phyloP scores from a whole-genome alignment of 2,888 invertebrate species.

The Drosophila formosana region DNA sequence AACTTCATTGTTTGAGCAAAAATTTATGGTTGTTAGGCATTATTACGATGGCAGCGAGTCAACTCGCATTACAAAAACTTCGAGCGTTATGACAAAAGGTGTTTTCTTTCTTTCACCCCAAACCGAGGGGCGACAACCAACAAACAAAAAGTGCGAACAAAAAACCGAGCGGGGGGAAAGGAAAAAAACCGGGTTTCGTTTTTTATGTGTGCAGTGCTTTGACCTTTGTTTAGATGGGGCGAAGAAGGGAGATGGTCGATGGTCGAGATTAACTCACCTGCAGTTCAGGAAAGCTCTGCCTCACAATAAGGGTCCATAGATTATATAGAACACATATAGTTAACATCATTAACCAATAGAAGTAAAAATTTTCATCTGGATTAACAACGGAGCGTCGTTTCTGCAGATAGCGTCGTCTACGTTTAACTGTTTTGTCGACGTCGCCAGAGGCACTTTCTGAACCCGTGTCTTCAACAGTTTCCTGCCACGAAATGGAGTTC shows the following conservation, averaged over 20 bases:
- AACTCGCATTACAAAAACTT: constrained; percentile 59
- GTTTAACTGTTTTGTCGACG: constrained; percentile 87
- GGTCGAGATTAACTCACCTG: constrained; percentile 86
- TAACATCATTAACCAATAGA: constrained; percentile 96
- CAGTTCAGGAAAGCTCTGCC: constrained; percentile 97
- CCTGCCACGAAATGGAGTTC: constrained; percentile 74
- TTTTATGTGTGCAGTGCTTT: constrained; percentile 1
- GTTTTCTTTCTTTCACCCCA: constrained; percentile 30
- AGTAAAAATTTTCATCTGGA: constrained; percentile 98
- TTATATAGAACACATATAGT: constrained; percentile 97
- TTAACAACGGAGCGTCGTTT: constrained; percentile 94
- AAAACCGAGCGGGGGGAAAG: neutral
- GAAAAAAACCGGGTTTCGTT: neutral
- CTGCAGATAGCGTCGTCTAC: constrained; percentile 89
- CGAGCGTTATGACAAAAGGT: constrained; percentile 45
- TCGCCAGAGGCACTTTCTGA: constrained; percentile 89
- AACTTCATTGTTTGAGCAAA: constrained; percentile 58
- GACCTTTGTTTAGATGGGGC: constrained; percentile 12
- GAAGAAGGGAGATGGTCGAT: neutral
- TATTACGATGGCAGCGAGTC: constrained; percentile 52
- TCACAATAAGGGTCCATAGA: constrained; percentile 97
- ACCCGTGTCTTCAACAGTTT: constrained; percentile 89
- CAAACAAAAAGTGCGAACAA: constrained; percentile 1
- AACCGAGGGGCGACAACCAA: neutral
- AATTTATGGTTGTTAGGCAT: constrained; percentile 53